A percentile compares a stretch with the other conserved stretches of the same genome.
phyloP scores from a whole-genome alignment of 2,113 vertebrate species.

The Clarias magur region DNA sequence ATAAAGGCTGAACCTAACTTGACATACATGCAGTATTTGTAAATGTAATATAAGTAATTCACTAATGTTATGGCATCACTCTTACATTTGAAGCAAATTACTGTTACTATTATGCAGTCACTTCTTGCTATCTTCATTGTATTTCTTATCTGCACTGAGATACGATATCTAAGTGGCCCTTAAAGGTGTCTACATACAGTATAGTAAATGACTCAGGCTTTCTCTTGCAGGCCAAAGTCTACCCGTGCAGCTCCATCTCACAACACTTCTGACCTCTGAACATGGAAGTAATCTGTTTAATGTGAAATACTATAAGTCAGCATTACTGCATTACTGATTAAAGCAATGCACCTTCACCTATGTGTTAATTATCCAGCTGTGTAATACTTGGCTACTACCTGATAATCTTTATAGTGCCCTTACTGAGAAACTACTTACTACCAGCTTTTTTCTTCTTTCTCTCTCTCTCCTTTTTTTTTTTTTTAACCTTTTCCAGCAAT shows the following conservation, averaged over 20 bases:
- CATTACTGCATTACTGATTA: conserved; percentile 50
- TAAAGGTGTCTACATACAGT: background rate
- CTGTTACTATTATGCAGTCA: background rate
- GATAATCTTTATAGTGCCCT: conserved; percentile 54
- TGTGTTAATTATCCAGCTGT: conserved; percentile 49
- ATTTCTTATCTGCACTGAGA: conserved; percentile 25
- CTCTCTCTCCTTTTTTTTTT: conserved; percentile 44
- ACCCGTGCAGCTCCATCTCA: background rate
- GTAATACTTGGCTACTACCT: conserved; percentile 49
- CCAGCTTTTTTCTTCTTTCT: conserved; percentile 30
- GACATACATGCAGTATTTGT: background rate
- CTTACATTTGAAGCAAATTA: background rate
- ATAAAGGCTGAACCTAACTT: background rate
- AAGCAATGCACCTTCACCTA: conserved; percentile 40
- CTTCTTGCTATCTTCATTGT: conserved; percentile 16
- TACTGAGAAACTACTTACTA: conserved; percentile 51
- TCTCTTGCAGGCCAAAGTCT: conserved; percentile 34
- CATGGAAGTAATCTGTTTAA: conserved; percentile 29
- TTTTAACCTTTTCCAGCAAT: conserved; percentile 60
- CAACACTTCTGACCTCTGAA: conserved; percentile 26
- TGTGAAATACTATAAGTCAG: conserved; percentile 44
- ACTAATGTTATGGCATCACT: background rate
- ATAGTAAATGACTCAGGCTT: conserved; percentile 11
- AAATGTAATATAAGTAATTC: background rate
- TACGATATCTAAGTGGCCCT: conserved; percentile 12